Conservation (phyloP, 1,140 invertebrate genomes). For the Formica selysi region DNA sequence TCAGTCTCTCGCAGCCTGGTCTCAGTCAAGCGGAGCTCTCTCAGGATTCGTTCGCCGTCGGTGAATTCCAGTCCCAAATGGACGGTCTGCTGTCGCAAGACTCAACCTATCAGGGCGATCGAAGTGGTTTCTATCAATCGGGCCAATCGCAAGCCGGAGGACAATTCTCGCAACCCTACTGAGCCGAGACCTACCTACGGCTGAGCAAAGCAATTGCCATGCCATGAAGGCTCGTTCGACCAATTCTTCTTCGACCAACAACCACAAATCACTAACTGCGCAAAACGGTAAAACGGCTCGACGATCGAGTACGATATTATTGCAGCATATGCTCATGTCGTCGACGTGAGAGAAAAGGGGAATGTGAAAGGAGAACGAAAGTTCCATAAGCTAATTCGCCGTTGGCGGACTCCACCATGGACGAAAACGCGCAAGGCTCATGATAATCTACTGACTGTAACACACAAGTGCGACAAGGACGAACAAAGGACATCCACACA, state of each 20-base stretch:
- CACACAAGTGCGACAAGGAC: conserved; percentile 60
- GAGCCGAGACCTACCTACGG: conserved; percentile 84
- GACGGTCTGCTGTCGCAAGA: conserved; percentile 98
- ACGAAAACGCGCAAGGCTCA: conserved; percentile 32
- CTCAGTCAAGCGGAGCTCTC: conserved; percentile 93
- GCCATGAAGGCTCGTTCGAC: conserved; percentile 85
- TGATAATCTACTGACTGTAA: conserved; percentile 56
- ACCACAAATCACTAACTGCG: conserved; percentile 84
- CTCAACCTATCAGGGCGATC: conserved; percentile 95
- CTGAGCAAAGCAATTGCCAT: conserved; percentile 86
- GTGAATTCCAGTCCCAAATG: conserved; percentile 97
- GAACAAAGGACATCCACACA: conserved; percentile 22
- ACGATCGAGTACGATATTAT: conserved; percentile 79
- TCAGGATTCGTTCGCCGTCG: conserved; percentile 94
- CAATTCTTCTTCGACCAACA: conserved; percentile 85
- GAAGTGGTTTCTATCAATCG: conserved; percentile 90
- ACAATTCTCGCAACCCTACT: conserved; percentile 88
- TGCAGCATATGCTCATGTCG: conserved; percentile 74
- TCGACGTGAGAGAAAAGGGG: conserved; percentile 76
- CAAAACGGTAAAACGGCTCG: conserved; percentile 84
- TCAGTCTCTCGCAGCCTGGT: conserved; percentile 89
- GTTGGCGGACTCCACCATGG: conserved; percentile 44
- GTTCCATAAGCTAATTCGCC: conserved; percentile 51
- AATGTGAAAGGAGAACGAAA: conserved; percentile 53
- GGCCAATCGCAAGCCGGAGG: conserved; percentile 87